These are phyloP conservation scores for Xerus inauris DNA, from an alignment of 2,113 vertebrate genomes.

Conservation along the genomic window DNA sequence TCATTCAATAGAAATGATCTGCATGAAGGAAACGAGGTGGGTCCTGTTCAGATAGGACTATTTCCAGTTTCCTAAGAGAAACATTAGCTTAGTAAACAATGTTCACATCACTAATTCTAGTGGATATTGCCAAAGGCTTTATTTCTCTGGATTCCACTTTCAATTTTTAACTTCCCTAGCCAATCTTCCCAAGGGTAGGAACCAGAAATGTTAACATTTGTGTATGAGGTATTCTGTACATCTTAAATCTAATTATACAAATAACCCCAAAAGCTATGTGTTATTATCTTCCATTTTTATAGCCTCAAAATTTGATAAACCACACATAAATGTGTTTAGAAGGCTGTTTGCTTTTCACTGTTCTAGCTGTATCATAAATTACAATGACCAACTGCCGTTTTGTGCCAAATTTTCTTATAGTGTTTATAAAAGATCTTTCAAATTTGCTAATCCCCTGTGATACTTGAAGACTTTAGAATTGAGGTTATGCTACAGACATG, in stretches of 20 bases:
- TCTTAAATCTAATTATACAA: conserved; percentile 1
- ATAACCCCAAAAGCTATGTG: not conserved
- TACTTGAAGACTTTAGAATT: not conserved
- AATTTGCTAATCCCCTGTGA: not conserved
- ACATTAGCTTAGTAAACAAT: not conserved
- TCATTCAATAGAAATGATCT: not conserved
- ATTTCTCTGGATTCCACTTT: not conserved
- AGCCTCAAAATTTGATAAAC: not conserved
- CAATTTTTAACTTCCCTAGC: not conserved
- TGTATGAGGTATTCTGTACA: not conserved
- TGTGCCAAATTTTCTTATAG: not conserved
- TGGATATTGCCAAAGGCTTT: not conserved
- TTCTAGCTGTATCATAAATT: not conserved
- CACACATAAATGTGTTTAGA: not conserved
- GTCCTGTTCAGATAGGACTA: not conserved
- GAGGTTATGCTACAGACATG: not conserved
- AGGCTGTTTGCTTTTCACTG: not conserved
- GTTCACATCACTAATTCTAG: not conserved
- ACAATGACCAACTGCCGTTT: not conserved
- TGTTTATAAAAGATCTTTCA: not conserved
- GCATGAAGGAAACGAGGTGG: not conserved
- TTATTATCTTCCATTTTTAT: not conserved
- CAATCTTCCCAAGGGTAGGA: not conserved
- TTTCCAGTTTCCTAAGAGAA: not conserved
- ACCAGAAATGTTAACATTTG: not conserved